Conservation (phyloP, 2,113 vertebrate genomes). For the Cacatua alba region DNA sequence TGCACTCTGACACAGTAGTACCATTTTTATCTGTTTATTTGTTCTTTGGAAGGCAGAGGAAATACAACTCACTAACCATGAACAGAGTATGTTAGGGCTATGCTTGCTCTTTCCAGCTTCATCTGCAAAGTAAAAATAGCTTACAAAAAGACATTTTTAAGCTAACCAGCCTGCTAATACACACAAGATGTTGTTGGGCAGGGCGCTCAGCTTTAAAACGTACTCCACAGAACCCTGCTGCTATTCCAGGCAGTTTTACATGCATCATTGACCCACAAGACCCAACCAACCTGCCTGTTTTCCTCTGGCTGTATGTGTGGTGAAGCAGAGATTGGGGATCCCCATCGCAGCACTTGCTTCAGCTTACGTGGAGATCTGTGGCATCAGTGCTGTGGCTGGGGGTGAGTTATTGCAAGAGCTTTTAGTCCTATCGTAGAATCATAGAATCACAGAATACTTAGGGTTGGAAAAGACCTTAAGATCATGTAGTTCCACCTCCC, state of each 20-base stretch:
- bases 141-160: background rate
- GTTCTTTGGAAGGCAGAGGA: background rate
- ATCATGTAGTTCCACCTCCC: background rate
- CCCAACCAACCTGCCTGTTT: background rate
- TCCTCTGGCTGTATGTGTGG: background rate
- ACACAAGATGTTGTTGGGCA: background rate
- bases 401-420: background rate
- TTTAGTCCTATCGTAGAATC: background rate
- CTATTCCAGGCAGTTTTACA: background rate
- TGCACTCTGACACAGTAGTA: background rate
- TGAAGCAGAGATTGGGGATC: background rate
- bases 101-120: background rate
- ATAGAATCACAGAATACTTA: background rate
- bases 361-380: background rate
- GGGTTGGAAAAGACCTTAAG: background rate
- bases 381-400: background rate
- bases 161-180: background rate
- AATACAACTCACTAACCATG: background rate
- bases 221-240: background rate
- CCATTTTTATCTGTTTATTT: background rate
- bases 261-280: background rate
- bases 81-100: background rate
- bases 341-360: background rate
- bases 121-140: background rate
- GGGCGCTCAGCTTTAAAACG: background rate